Conservation (phyloP, 2,113 vertebrate species). For the Corapipo altera region DNA sequence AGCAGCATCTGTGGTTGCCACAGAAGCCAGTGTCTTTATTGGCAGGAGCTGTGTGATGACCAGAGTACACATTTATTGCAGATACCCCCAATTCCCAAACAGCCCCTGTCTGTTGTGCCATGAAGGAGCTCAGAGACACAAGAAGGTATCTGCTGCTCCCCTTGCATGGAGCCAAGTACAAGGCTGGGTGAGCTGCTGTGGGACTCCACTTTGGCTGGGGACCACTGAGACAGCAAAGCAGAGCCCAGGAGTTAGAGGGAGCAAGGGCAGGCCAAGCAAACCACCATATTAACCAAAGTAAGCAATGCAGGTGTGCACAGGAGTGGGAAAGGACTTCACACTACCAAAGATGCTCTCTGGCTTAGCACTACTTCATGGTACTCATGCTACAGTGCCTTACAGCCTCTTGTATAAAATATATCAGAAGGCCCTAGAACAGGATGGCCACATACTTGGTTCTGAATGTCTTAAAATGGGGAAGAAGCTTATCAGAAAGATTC, state of each 20-base stretch:
- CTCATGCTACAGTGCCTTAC: neutral
- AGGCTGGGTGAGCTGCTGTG: neutral
- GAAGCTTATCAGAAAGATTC: neutral
- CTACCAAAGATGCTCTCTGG: neutral
- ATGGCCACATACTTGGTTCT: neutral
- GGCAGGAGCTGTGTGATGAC: neutral
- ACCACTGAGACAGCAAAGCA: neutral
- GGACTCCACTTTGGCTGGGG: neutral
- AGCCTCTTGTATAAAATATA: neutral
- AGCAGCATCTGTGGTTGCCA: neutral
- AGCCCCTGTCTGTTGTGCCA: neutral
- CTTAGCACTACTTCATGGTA: neutral
- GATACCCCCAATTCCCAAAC: neutral
- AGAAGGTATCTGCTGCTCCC: neutral
- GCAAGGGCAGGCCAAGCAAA: neutral
- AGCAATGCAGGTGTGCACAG: rapidly evolving
- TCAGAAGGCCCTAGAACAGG: neutral
- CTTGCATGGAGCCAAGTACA: neutral
- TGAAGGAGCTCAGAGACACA: neutral
- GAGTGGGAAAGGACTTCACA: neutral
- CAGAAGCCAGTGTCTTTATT: neutral
- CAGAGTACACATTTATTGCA: neutral
- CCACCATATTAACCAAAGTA: neutral
- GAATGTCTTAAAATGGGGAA: neutral
- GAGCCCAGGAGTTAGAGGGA: neutral